Percentiles rank a stretch among this genome's conserved stretches.
These are phyloP conservation scores for Chionodraco myersi DNA, from an alignment of 2,113 vertebrate genomes.

Conservation along the genomic window DNA sequence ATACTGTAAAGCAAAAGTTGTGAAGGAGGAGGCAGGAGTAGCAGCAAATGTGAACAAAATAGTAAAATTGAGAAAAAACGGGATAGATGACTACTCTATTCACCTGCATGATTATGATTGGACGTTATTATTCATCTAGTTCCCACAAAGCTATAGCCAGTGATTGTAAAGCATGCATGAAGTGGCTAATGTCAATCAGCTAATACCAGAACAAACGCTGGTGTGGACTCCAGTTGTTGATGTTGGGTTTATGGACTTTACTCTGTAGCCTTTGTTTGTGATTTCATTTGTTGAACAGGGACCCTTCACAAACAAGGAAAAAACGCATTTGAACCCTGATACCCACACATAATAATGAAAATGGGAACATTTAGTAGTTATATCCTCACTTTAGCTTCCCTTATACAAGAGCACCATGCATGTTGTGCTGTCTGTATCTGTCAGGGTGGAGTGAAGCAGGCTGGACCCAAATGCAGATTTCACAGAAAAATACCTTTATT, in stretches of 20 bases:
- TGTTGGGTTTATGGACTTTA: neutral
- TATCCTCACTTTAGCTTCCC: neutral
- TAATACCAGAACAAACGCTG: neutral
- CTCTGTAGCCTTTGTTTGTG: neutral
- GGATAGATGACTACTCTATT: neutral
- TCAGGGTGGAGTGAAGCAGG: too few relatives aligned
- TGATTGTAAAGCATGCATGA: constrained; percentile 1
- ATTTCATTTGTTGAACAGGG: neutral
- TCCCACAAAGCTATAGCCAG: neutral
- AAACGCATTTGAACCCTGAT: neutral
- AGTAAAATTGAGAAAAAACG: too few relatives aligned
- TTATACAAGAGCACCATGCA: neutral
- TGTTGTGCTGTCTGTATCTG: neutral
- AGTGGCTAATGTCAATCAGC: neutral
- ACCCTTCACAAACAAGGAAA: neutral
- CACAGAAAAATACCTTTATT: too few relatives aligned
- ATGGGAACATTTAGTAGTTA: neutral
- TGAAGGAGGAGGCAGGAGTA: neutral
- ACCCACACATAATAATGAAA: neutral
- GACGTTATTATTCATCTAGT: neutral
- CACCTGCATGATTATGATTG: neutral
- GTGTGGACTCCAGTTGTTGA: neutral
- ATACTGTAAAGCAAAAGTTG: neutral
- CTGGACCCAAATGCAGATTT: too few relatives aligned
- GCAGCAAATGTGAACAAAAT: neutral